Evolutionary conservation across 2,113 vertebrate species (phyloP).

Genomic region (Sylvia atricapilla): DNA sequence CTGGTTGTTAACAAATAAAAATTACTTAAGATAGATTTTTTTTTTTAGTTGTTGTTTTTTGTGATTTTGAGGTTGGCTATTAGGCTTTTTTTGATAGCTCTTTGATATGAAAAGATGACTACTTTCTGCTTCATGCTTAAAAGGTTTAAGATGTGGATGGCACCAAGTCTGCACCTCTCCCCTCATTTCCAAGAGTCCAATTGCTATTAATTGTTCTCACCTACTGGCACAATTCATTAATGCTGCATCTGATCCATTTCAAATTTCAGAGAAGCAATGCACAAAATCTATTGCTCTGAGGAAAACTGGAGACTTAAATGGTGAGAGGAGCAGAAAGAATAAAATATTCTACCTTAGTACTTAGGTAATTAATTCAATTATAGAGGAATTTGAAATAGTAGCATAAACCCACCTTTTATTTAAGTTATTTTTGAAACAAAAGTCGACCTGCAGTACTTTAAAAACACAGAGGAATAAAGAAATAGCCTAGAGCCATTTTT

Average conservation of each 20-base stretch:
- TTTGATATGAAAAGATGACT: background rate
- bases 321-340: background rate
- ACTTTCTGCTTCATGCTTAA: background rate
- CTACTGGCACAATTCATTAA: background rate
- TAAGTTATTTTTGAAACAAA: background rate
- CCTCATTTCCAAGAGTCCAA: background rate
- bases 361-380: background rate
- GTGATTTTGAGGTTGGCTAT: background rate
- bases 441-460: background rate
- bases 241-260: background rate
- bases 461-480: background rate
- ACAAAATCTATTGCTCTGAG: background rate
- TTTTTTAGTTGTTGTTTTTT: background rate
- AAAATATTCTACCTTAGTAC: background rate
- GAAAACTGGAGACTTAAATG: background rate
- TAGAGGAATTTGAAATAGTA: background rate
- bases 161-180: background rate
- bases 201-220: background rate
- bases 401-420: background rate
- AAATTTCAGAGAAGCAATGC: background rate
- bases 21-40: background rate
- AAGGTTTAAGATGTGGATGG: background rate
- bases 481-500: background rate
- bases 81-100: background rate
- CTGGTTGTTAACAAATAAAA: background rate